Conservation (phyloP, 1,140 invertebrate genomes). For the Drosophila nannoptera region DNA sequence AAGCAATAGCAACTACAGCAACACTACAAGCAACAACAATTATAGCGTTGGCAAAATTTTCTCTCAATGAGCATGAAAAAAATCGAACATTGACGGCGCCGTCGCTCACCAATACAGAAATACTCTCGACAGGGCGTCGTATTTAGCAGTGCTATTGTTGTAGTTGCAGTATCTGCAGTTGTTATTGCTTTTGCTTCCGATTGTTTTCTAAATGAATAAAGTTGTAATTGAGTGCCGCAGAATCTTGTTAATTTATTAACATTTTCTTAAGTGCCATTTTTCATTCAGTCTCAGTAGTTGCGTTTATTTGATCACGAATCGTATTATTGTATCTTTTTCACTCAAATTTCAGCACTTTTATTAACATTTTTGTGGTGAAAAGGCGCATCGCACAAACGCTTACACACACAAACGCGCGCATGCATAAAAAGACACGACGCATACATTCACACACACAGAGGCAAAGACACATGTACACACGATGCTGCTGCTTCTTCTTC, state of each 20-base stretch:
- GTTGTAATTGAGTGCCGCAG: slow-evolving; percentile 7
- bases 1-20: slow-evolving; percentile 23
- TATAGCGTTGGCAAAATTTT: slow-evolving; percentile 6
- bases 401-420: slow-evolving; percentile 16
- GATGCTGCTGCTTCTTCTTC: slow-evolving; percentile 29
- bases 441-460: slow-evolving; percentile 27
- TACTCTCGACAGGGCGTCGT: slow-evolving; percentile 46
- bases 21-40: slow-evolving; percentile 12
- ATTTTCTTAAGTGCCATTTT: not conserved
- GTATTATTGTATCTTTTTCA: slow-evolving; percentile 27
- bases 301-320: not conserved
- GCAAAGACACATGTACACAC: slow-evolving; percentile 37
- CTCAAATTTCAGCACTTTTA: slow-evolving; percentile 51
- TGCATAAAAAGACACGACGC: slow-evolving; percentile 21
- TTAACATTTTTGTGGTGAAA: slow-evolving; percentile 69
- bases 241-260: slow-evolving; percentile 6
- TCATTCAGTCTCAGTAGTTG: not conserved
- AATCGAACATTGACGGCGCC: slow-evolving; percentile 63
- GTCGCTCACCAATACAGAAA: slow-evolving; percentile 29
- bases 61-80: slow-evolving; percentile 31
- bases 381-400: slow-evolving; percentile 33
- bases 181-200: not conserved
- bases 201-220: slow-evolving; percentile 23
- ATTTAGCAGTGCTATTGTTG: slow-evolving; percentile 29
- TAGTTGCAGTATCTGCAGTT: slow-evolving; percentile 8